These are phyloP conservation scores for Omphaloscelis lunosa DNA, from an alignment of 2,888 invertebrate species.

Conservation along the genomic window DNA sequence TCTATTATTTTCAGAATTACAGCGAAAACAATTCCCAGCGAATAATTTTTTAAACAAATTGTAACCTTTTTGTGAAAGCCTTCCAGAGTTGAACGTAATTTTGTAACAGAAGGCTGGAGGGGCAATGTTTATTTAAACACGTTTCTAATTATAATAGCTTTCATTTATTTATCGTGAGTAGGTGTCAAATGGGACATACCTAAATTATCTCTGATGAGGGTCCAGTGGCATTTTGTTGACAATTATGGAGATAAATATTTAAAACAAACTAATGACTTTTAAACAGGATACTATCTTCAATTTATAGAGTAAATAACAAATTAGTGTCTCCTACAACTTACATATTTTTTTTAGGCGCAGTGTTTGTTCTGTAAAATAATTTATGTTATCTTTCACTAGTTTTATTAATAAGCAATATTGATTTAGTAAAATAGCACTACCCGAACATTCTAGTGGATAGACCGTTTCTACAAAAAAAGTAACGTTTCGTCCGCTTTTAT, in stretches of 20 bases:
- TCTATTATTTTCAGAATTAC: neutral
- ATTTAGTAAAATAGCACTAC: neutral
- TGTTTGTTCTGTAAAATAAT: neutral
- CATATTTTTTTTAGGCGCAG: neutral
- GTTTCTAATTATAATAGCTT: slow-evolving; percentile 33
- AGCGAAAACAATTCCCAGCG: slow-evolving; percentile 2
- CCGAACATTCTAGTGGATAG: neutral
- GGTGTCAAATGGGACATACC: neutral
- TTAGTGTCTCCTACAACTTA: neutral
- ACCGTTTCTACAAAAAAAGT: neutral
- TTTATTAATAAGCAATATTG: neutral
- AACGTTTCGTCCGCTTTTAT: neutral
- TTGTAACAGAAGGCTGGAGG: slow-evolving; percentile 9
- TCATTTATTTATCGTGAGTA: slow-evolving; percentile 23
- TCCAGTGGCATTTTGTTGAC: neutral
- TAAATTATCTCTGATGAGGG: neutral
- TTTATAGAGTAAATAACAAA: neutral
- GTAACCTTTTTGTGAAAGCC: slow-evolving; percentile 20
- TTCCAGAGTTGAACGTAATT: slow-evolving; percentile 24
- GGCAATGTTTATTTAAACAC: slow-evolving; percentile 31
- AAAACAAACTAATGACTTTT: neutral
- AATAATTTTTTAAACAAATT: slow-evolving; percentile 26
- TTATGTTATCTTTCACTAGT: neutral
- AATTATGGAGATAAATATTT: slow-evolving; percentile 1
- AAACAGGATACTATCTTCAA: neutral